Base-by-base conservation (phyloP, 2,888 invertebrate species). In the Tetanocera ferruginea region DNA sequence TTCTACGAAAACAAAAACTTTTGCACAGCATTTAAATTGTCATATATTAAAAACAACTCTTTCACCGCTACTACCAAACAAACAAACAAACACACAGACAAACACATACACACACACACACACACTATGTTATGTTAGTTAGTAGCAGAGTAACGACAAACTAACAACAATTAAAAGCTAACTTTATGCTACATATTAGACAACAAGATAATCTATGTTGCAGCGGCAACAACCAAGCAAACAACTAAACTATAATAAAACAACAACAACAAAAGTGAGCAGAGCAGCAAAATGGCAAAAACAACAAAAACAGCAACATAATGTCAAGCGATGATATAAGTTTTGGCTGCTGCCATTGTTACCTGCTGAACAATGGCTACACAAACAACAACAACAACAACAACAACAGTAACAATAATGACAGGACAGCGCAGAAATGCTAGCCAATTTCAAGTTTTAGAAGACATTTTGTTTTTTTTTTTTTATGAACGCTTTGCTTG, bases 351-450 rank as follows among this genome's bases (percentile, higher is more conserved):
- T 49, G 49, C n/a, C 73, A 73, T 73, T 73, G 73, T 73, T 73
- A 73, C 73, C 73, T 73, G 73, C 62, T 62, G 17, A 74, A 74
- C 74, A 74, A 74, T 64, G 74, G 62, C 34, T 28, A n/a, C 57
- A n/a, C 55, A 55, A 72, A 69, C 23, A 25, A 11, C 51, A 49
- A 69, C 49, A 28, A 23, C 23, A 51, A 17, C 51, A 69, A 34
- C 67, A 23, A 43, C 19, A 17, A 4, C 31, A 28, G 14, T 31
- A 64, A 57, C n/a, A 11, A 64, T 14, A 51, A 28, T 37, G 51
- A 17, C 25, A 9, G 57, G 60, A 64, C n/a, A 66, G 9, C 51
- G 52, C 19, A 74, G 28, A 74, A 74, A 66, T 74, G 64, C 31
- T 9, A 37, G 66, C 51, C 74, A 74, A 64, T 74, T 74, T 74